Conservation (phyloP, 2,888 invertebrate species). For the Drosophila austrosaltans region DNA sequence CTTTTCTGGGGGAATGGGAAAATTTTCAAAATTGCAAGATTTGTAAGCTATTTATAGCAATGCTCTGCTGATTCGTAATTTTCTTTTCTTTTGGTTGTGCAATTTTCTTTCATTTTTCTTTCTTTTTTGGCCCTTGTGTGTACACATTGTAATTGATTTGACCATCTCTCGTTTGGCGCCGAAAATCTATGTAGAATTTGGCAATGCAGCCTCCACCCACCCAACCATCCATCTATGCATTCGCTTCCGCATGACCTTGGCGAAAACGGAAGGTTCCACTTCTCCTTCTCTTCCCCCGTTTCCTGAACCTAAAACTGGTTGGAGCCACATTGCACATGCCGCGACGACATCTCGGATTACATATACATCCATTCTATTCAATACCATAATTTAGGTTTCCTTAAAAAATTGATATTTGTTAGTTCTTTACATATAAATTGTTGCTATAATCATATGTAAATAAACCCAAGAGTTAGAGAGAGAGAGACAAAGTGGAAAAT, state of each 20-base stretch:
- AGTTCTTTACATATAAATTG: conserved; percentile 27
- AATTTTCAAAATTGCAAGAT: conserved; percentile 17
- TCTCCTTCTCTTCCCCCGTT: no score
- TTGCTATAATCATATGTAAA: conserved; percentile 49
- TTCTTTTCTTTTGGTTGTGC: conserved; percentile 17
- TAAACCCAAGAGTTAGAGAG: conserved; percentile 27
- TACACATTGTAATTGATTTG: conserved; percentile 32
- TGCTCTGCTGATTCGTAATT: not conserved
- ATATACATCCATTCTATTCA: not conserved
- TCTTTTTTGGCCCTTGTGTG: not conserved
- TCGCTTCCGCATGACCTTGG: conserved; percentile 16
- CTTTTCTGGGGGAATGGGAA: not conserved
- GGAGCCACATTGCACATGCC: conserved; percentile 38
- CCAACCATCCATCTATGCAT: no score
- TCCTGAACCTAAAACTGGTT: conserved; percentile 22
- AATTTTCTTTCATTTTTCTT: conserved; percentile 19
- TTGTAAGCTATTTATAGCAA: conserved; percentile 30
- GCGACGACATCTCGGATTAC: conserved; percentile 32
- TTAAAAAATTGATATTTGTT: conserved; percentile 28
- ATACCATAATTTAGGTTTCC: conserved; percentile 35
- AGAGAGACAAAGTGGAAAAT: conserved; percentile 43
- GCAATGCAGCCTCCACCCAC: conserved; percentile 16
- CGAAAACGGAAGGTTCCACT: no score
- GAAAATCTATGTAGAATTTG: conserved; percentile 23
- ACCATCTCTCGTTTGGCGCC: conserved; percentile 36